These are phyloP conservation scores for Penaeus chinensis DNA, from an alignment of 1,140 invertebrate genomes.

Conservation along the genomic window DNA sequence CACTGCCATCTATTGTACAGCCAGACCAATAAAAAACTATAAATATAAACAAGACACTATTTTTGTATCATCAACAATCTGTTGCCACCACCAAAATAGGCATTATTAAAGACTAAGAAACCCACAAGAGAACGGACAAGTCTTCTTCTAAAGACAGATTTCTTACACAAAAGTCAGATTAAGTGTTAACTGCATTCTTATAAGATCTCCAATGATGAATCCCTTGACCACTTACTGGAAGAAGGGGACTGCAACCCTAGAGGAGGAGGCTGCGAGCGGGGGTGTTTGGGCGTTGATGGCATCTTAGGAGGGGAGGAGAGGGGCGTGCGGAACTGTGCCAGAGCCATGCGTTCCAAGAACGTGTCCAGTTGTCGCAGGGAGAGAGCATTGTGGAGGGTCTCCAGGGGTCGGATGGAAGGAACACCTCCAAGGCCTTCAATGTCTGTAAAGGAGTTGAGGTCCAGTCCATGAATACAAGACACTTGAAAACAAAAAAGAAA, in stretches of 20 bases:
- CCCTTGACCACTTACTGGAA: conserved; percentile 69
- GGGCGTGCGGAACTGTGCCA: conserved; percentile 66
- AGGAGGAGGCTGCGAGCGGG: conserved; percentile 66
- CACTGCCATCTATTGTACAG: too few species aligned
- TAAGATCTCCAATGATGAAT: conserved; percentile 43
- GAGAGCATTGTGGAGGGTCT: conserved; percentile 95
- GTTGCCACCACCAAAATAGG: too few species aligned
- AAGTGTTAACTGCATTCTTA: conserved; percentile 1
- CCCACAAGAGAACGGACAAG: too few species aligned
- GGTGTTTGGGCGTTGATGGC: conserved; percentile 65
- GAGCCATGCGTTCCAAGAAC: conserved; percentile 87
- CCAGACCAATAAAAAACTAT: too few species aligned
- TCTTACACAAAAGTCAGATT: too few species aligned
- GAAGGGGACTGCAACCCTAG: conserved; percentile 69
- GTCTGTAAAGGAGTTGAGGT: conserved; percentile 68
- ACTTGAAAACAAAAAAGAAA: neutral
- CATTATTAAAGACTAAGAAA: too few species aligned
- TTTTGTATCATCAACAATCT: too few species aligned
- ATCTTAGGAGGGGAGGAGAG: conserved; percentile 64
- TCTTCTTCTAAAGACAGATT: too few species aligned
- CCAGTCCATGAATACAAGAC: neutral
- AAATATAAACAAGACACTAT: too few species aligned
- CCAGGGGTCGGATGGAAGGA: conserved; percentile 91
- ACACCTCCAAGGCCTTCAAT: conserved; percentile 89
- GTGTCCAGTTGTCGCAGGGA: conserved; percentile 89